These are phyloP conservation scores for Lathronympha strigana DNA, from an alignment of 2,888 invertebrate genomes.

Conservation along the genomic window DNA sequence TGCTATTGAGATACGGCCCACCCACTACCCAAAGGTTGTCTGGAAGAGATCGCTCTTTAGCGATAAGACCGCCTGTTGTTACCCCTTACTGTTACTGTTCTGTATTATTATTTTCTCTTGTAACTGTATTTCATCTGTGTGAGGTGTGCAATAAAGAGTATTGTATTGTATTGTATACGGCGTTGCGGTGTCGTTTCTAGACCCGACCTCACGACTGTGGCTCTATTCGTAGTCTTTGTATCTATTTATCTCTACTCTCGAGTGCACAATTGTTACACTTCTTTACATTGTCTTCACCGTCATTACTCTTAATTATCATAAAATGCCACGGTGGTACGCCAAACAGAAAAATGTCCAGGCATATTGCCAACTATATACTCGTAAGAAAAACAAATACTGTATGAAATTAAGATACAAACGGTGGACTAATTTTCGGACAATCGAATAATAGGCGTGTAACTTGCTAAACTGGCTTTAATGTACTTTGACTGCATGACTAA, in stretches of 20 bases:
- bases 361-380: neutral
- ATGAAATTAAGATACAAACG: neutral
- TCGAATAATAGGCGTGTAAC: slow-evolving; percentile 17
- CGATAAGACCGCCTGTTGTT: no score
- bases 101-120: no score
- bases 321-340: neutral
- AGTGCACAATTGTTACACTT: neutral
- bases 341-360: neutral
- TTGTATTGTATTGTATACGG: no score
- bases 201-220: neutral
- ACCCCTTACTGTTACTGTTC: no score
- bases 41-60: no score
- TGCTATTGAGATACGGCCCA: no score
- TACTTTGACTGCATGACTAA: slow-evolving; percentile 8
- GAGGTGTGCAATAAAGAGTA: no score
- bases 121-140: no score
- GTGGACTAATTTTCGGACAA: slow-evolving; percentile 14
- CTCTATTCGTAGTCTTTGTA: neutral
- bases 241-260: neutral
- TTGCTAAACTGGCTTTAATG: slow-evolving; percentile 24
- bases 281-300: neutral
- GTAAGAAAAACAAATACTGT: neutral
- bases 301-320: neutral
- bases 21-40: no score
- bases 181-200: no score